phyloP scores from a whole-genome alignment of 2,113 vertebrate genomes.

The Engraulis encrasicolus region DNA sequence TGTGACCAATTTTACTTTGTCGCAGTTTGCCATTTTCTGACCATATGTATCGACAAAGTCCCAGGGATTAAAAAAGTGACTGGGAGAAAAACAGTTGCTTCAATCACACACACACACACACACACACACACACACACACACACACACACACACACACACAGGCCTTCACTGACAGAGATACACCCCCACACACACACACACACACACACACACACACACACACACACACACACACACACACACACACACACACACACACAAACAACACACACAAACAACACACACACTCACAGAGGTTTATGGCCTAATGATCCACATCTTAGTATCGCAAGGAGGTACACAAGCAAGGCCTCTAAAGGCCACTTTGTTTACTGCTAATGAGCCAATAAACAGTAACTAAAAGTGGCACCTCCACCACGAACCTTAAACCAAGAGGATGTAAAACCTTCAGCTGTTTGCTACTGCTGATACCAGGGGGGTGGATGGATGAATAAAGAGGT shows the following conservation, averaged over 20 bases:
- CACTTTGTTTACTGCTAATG: background rate
- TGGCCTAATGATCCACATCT: background rate
- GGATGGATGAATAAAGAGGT: too few relatives aligned
- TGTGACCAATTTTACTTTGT: background rate
- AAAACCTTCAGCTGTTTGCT: background rate
- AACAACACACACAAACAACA: background rate
- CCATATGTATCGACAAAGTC: background rate
- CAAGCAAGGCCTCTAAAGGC: background rate
- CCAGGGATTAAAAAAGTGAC: background rate
- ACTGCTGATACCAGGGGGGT: too few relatives aligned
- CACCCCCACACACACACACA: background rate
- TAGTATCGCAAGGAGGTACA: background rate
- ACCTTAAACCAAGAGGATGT: background rate
- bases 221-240: background rate
- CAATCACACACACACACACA: background rate
- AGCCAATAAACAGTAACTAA: conserved; percentile 11
- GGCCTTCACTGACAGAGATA: too few relatives aligned
- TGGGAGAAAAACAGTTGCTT: background rate
- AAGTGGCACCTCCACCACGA: background rate
- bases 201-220: background rate
- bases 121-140: background rate
- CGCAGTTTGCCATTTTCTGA: background rate
- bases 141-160: background rate
- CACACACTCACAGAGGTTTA: background rate
- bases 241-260: background rate